Evolutionary conservation across 2,888 invertebrate genomes (phyloP), one percentile per base, ranked within the genome.

Genomic region (Parnassius apollo): DNA sequence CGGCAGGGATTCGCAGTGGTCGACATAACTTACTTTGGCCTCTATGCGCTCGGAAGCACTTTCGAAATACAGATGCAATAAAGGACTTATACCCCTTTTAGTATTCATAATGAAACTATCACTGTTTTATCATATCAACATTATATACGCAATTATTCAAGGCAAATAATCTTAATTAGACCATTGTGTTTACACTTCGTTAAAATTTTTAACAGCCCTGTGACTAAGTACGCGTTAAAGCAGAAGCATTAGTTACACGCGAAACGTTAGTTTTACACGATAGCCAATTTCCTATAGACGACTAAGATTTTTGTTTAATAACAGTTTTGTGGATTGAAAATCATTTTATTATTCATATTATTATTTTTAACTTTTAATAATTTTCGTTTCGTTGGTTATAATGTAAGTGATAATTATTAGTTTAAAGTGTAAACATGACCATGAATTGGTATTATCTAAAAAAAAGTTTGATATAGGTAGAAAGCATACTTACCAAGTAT

Each of bases 191-290:
- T 44, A 55, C n/a, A 54, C 12, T 45, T 11, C 62, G 59, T 63
- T 22, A 46, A 57, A 55, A 63, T 45, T 59, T 58, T 22, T 59
- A 35, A 12, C 62, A 59, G 48, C 62, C 62, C 62, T 62, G 46
- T 57, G 57, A 53, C 49, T 55, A 61, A 61, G 48, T 50, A 52
- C 48, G 48, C 22, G 48, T 52, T 48, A 57, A 57, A 42, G 18
- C 22, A 53, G 53, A 57, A 42, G 13, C 22, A 53, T 46, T 42
- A 57, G 18, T 35, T 35, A 35, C n/a, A 8, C 42, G 62, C 62
- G 48, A 53, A 62, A 57, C 62, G 48, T 53, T 46, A 53, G 62
- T 42, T n/a, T 57, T 48, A 48, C 42, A 48, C 53, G 57, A 48
- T 57, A 57, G 45, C 2, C 42, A 51, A 57, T 13, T 45, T 18